phyloP scores from a whole-genome alignment of 2,113 vertebrate species.

The Podocnemis expansa region DNA sequence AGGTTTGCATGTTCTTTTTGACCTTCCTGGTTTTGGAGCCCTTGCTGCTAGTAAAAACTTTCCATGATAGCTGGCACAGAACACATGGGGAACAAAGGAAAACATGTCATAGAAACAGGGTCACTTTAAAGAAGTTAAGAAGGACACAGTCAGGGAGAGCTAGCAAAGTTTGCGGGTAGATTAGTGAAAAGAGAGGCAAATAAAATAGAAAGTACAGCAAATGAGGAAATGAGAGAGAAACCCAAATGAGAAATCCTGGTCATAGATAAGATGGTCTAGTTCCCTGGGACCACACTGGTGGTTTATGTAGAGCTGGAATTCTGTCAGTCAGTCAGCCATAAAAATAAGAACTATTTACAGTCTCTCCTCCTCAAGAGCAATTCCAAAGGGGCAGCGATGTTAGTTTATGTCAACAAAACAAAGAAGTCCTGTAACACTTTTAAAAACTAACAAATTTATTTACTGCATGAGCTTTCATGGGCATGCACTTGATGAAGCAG shows the following conservation, averaged over 20 bases:
- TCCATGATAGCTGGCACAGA: background rate
- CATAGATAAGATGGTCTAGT: background rate
- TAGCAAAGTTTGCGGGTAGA: background rate
- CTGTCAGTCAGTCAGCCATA: background rate
- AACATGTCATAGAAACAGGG: background rate
- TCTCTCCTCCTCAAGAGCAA: background rate
- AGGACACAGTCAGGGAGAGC: background rate
- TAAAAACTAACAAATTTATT: too few species aligned
- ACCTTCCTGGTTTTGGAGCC: background rate
- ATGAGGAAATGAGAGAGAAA: background rate
- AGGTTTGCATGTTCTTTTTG: background rate
- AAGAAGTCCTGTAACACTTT: too few species aligned
- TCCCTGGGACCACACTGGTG: background rate
- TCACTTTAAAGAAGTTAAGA: background rate
- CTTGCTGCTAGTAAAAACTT: background rate
- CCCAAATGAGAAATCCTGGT: background rate
- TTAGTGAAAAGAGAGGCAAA: background rate
- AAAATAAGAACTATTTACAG: background rate
- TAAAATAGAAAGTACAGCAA: background rate
- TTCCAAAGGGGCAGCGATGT: too few species aligned
- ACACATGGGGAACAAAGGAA: background rate
- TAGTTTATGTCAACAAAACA: too few species aligned
- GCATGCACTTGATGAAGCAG: too few species aligned
- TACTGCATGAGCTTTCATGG: too few species aligned
- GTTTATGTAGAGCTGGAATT: background rate